Base-by-base conservation (phyloP, 2,888 invertebrate species). In the Bugulina stolonifera region DNA sequence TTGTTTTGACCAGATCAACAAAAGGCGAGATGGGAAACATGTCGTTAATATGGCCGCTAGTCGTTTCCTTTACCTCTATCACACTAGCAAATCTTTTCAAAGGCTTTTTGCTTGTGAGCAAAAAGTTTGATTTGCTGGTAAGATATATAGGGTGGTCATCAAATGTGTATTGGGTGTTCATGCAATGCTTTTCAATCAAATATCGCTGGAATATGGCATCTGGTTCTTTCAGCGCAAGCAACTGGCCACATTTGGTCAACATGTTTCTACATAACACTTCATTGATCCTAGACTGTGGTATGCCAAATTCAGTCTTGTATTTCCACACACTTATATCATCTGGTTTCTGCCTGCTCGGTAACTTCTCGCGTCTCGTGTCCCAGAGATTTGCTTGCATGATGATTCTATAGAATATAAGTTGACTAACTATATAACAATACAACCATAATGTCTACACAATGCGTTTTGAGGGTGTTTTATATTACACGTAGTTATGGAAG, bases 291-390 rank as follows among this genome's bases (percentile, higher is more conserved):
- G 85, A 84, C 73, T 89, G 88, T 5, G 90, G 88, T 72, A 94
- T 90, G 23, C 94, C 94, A 81, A 89, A 90, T 73, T 87, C 86
- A 76, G 77, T 72, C 35, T 74, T 74, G 74, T 79, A 81, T n/a
- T 75, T 73, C 77, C 91, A 89, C 0, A 91, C 89, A 78, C 90
- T 90, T 78, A 88, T 89, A 82, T 87, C 90, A 29, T 90, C 89
- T 10, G 92, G 91, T 77, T 91, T 88, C 34, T 85, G 83, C 1
- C 88, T 85, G 83, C 89, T 91, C 0, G 92, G 91, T 69, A 94
- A 83, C 80, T 90, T 91, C 73, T 90, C 87, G 82, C 93, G 91
- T 79, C 91, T 89, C 27, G 91, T 89, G 85, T 94, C 93, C 84
- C 85, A 85, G 1, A 80, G 74, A 72, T 83, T 82, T 5, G 85